Evolutionary conservation across 2,797 vertebrate genomes (phyloP).

Genomic region (Columba guinea): DNA sequence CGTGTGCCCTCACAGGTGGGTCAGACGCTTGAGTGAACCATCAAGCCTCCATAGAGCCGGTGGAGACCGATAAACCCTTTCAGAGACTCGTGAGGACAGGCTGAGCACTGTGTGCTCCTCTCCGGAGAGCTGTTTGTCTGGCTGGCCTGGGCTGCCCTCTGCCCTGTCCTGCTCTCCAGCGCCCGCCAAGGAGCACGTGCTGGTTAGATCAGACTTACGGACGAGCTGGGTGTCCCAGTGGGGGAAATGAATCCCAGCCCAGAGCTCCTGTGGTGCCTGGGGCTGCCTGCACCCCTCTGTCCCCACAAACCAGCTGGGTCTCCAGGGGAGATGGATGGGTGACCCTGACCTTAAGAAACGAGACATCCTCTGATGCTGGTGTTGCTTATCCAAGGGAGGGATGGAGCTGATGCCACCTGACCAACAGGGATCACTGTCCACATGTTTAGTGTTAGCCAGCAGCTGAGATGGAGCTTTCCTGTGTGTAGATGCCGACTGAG

Average conservation of each 20-base stretch:
- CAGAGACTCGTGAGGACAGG: background rate
- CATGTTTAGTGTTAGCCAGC: background rate
- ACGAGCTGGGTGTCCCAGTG: background rate
- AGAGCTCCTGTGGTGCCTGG: background rate
- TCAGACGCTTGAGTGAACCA: background rate
- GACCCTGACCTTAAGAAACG: background rate
- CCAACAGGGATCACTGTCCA: accelerated
- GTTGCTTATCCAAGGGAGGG: background rate
- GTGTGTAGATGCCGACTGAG: background rate
- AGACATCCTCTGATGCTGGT: background rate
- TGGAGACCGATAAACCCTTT: background rate
- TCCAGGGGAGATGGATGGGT: background rate
- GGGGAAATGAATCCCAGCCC: background rate
- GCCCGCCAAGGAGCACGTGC: background rate
- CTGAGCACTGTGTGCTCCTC: background rate
- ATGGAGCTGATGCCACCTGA: background rate
- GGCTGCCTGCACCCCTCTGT: background rate
- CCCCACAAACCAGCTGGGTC: background rate
- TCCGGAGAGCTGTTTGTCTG: background rate
- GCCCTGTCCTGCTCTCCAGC: accelerated
- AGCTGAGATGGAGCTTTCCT: background rate
- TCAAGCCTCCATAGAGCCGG: background rate
- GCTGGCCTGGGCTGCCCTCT: background rate
- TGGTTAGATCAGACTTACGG: background rate
- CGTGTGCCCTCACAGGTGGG: accelerated